phyloP scores from a whole-genome alignment of 2,888 invertebrate species.

The Adelognathus sp. region DNA sequence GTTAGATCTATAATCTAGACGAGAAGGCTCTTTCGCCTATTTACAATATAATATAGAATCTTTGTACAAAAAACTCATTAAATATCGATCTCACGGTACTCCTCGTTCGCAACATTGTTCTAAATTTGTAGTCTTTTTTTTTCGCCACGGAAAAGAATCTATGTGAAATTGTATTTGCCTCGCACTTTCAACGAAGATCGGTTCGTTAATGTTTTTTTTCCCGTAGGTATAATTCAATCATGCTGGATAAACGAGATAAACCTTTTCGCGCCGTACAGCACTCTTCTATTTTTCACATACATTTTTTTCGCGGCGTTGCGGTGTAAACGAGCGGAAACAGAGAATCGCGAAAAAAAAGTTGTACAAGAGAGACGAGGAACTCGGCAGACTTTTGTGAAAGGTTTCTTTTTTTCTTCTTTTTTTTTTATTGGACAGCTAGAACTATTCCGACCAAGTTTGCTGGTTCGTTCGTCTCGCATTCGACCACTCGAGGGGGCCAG shows the following conservation, averaged over 20 bases:
- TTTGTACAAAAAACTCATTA: slow-evolving; percentile 65
- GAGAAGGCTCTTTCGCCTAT: slow-evolving; percentile 70
- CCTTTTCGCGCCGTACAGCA: background rate
- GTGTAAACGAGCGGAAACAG: slow-evolving; percentile 56
- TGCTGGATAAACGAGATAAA: background rate
- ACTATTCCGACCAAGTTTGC: slow-evolving; percentile 56
- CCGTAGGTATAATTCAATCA: background rate
- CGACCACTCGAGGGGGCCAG: slow-evolving; percentile 33
- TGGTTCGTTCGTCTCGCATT: slow-evolving; percentile 32
- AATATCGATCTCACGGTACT: slow-evolving; percentile 57
- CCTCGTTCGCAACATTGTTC: background rate
- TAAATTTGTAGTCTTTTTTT: background rate
- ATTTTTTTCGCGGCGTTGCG: slow-evolving; percentile 50
- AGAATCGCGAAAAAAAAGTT: slow-evolving; percentile 37
- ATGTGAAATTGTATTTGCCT: background rate
- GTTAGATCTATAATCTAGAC: slow-evolving; percentile 66
- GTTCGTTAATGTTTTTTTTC: background rate
- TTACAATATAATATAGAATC: slow-evolving; percentile 74
- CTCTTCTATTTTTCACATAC: background rate
- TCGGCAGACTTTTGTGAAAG: slow-evolving; percentile 38
- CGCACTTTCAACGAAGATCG: background rate
- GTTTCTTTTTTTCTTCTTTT: slow-evolving; percentile 44
- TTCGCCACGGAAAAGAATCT: background rate
- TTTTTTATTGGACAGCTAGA: slow-evolving; percentile 38
- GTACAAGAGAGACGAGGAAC: slow-evolving; percentile 9